Percentiles rank a stretch among this genome's conserved stretches.
phyloP scores from a whole-genome alignment of 2,797 vertebrate genomes.

The Linurgus olivaceus region DNA sequence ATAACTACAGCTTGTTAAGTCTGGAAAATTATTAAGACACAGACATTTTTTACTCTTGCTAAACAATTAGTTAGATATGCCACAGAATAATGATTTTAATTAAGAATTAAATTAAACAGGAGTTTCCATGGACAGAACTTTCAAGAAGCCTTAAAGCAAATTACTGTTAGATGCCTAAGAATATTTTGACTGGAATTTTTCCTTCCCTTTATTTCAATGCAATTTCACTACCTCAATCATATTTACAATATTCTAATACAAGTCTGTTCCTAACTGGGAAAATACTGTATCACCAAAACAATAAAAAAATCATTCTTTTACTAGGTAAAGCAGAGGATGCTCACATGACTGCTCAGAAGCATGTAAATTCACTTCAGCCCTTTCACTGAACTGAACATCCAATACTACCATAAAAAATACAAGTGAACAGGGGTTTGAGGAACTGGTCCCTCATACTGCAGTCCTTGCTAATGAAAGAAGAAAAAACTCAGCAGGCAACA shows the following conservation, averaged over 20 bases:
- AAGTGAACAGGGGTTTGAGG: not conserved
- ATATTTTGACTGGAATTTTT: not conserved
- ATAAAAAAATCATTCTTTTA: not conserved
- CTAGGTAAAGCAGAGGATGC: not conserved
- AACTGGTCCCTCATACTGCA: not conserved
- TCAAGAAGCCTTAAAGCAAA: not conserved
- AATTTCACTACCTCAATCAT: not conserved
- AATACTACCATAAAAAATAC: not conserved
- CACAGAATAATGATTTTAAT: slow-evolving; percentile 22
- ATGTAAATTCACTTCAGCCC: not conserved
- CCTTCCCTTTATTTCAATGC: not conserved
- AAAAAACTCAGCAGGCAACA: not conserved
- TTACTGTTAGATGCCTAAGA: not conserved
- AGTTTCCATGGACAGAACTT: not conserved
- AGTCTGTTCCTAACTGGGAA: not conserved
- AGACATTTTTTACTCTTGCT: slow-evolving; percentile 18
- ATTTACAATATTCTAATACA: not conserved
- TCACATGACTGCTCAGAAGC: not conserved
- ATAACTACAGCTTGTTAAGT: slow-evolving; percentile 18
- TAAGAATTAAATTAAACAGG: slow-evolving; percentile 18
- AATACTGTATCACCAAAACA: not conserved
- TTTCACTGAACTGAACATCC: not conserved
- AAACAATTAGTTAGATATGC: not conserved
- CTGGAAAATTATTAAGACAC: slow-evolving; percentile 47
- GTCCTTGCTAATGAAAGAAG: not conserved